phyloP scores from a whole-genome alignment of 2,797 vertebrate species.

The Trichosurus vulpecula region DNA sequence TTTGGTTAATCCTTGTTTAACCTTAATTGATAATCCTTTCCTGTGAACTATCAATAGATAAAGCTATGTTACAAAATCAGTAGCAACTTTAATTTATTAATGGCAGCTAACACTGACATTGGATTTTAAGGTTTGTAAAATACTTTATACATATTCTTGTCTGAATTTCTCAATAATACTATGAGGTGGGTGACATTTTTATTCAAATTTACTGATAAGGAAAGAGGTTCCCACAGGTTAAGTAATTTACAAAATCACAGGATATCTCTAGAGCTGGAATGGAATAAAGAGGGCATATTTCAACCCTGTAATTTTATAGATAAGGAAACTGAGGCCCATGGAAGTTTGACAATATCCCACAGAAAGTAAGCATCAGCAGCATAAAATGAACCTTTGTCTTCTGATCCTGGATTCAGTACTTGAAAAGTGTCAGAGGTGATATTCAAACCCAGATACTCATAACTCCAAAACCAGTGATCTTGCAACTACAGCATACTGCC shows the following conservation, averaged over 20 bases:
- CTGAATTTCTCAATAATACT: background rate
- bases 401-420: background rate
- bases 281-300: background rate
- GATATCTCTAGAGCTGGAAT: background rate
- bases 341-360: background rate
- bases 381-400: background rate
- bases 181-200: background rate
- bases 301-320: background rate
- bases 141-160: background rate
- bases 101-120: background rate
- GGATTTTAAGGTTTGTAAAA: background rate
- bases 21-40: background rate
- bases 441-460: background rate
- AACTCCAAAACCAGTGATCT: background rate
- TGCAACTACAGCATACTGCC: background rate
- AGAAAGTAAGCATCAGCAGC: background rate
- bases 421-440: background rate
- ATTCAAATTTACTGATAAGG: background rate
- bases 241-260: background rate
- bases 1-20: background rate
- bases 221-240: background rate
- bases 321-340: background rate
- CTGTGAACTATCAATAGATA: constrained; percentile 23
- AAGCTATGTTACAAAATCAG: background rate
- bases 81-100: constrained; percentile 51